phyloP scores from a whole-genome alignment of 2,888 invertebrate species.

The Patella pellucida region DNA sequence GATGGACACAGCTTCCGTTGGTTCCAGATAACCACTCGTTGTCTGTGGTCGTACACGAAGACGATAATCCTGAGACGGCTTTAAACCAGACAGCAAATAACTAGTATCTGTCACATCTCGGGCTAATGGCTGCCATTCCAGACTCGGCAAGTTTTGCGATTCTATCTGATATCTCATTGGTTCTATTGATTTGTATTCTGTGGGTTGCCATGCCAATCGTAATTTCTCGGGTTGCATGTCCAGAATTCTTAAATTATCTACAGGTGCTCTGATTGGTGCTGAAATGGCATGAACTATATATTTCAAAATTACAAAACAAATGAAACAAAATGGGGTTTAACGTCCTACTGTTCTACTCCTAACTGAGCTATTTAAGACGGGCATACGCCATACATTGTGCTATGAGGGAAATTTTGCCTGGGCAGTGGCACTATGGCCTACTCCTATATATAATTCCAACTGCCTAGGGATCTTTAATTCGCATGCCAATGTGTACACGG shows the following conservation, averaged over 20 bases:
- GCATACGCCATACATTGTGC: background rate
- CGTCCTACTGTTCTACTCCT: background rate
- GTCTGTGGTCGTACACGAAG: slow-evolving; percentile 96
- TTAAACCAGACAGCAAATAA: slow-evolving; percentile 48
- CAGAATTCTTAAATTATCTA: slow-evolving; percentile 35
- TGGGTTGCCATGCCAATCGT: slow-evolving; percentile 58
- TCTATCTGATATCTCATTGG: slow-evolving; percentile 58
- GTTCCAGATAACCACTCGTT: slow-evolving; percentile 94
- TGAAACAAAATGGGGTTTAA: background rate
- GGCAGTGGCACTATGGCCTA: no score
- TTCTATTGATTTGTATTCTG: slow-evolving; percentile 33
- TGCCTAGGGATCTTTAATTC: no score
- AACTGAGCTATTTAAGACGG: background rate
- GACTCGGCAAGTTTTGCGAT: slow-evolving; percentile 52
- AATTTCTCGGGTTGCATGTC: slow-evolving; percentile 48
- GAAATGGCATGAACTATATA: background rate
- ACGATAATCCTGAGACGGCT: slow-evolving; percentile 83
- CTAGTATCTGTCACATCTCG: slow-evolving; percentile 50
- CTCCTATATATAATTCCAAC: no score
- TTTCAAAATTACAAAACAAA: no score
- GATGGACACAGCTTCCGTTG: slow-evolving; percentile 79
- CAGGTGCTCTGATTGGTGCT: slow-evolving; percentile 44
- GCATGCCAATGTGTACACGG: no score
- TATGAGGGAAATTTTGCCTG: no score
- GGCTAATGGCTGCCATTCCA: slow-evolving; percentile 63